Percentiles rank a stretch among this genome's conserved stretches.
phyloP scores from a whole-genome alignment of 2,888 invertebrate species.

The Lasiommata megera region DNA sequence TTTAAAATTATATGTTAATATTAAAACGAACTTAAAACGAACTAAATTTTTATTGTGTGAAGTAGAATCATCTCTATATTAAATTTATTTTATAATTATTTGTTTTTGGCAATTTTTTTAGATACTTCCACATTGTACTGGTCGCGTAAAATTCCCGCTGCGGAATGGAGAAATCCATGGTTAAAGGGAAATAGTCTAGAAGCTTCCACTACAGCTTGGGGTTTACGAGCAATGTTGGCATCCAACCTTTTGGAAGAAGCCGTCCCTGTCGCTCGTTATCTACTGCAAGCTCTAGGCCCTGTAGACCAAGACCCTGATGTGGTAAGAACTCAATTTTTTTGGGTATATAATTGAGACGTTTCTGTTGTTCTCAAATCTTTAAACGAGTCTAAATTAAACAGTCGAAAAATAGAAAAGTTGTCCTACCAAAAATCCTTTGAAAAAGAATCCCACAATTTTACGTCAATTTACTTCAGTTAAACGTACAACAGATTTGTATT shows the following conservation, averaged over 20 bases:
- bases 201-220: constrained; percentile 94
- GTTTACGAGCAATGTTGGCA: constrained; percentile 85
- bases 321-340: constrained; percentile 37
- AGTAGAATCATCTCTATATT: too few species aligned
- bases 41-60: too few species aligned
- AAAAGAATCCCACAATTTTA: too few species aligned
- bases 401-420: too few species aligned
- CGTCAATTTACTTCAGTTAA: too few species aligned
- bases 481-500: too few species aligned
- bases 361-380: background rate
- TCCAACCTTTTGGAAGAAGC: constrained; percentile 57
- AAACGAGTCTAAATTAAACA: too few species aligned
- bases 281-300: constrained; percentile 55
- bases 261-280: constrained; percentile 60
- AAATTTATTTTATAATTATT: too few species aligned
- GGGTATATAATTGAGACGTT: background rate
- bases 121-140: constrained; percentile 63
- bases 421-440: too few species aligned
- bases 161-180: constrained; percentile 73
- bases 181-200: constrained; percentile 60
- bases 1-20: too few species aligned
- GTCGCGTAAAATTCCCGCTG: constrained; percentile 56
- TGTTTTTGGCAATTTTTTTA: too few species aligned
- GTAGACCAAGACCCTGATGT: constrained; percentile 65
- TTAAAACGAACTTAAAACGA: too few species aligned